A percentile compares a stretch with the other conserved stretches of the same genome.
phyloP scores from a whole-genome alignment of 2,113 vertebrate species.

The Xenopus laevis region DNA sequence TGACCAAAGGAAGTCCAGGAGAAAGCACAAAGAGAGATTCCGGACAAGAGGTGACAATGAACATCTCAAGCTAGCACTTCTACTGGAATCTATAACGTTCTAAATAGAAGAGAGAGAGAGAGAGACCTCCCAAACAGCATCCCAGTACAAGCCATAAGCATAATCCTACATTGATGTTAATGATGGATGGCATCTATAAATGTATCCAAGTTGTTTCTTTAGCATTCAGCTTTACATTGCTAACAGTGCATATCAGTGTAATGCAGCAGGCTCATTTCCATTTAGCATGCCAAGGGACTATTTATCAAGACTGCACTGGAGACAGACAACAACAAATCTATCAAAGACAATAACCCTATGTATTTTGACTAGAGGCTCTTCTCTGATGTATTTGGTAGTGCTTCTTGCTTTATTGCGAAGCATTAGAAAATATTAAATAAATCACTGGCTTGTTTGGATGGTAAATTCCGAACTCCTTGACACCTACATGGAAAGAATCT shows the following conservation, averaged over 20 bases:
- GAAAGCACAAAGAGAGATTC: too few relatives aligned
- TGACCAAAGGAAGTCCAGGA: too few relatives aligned
- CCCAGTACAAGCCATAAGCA: too few relatives aligned
- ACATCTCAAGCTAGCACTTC: too few relatives aligned
- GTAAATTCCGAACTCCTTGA: conserved; percentile 9
- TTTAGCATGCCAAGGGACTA: not conserved
- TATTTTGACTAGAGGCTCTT: conserved; percentile 29
- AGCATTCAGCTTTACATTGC: not conserved
- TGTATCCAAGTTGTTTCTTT: not conserved
- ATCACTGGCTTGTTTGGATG: conserved; percentile 36
- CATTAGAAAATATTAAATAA: conserved; percentile 24
- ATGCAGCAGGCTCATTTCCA: not conserved
- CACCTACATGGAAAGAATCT: conserved; percentile 4
- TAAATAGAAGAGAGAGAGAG: too few relatives aligned
- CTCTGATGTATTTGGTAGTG: conserved; percentile 26
- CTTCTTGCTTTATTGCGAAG: conserved; percentile 21
- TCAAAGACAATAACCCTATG: conserved; percentile 29
- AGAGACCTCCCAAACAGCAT: too few relatives aligned
- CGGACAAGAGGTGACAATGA: too few relatives aligned
- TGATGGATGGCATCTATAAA: not conserved
- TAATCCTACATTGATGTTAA: too few relatives aligned
- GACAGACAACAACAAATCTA: conserved; percentile 30
- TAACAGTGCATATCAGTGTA: not conserved
- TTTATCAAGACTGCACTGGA: conserved; percentile 13
- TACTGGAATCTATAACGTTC: too few relatives aligned